Base-by-base conservation (phyloP, 2,888 invertebrate species). In the Melinopterus prodromus region DNA sequence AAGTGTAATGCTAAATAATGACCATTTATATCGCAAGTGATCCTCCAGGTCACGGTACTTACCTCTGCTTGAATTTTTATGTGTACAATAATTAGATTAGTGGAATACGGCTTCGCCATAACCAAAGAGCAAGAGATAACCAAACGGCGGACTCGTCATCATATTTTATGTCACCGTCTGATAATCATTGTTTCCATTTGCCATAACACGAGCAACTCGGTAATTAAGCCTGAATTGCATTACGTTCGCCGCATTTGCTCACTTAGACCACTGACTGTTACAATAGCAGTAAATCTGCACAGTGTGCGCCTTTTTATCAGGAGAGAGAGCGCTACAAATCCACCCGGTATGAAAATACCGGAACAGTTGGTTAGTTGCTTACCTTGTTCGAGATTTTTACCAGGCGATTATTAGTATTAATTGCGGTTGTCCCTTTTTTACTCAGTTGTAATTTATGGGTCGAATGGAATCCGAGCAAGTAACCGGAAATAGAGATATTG, bases 51-150 rank as follows among this genome's bases (percentile, higher is more conserved):
- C 53, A 53, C 53, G 53, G 53, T 53, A 53, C 53, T 53, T 53
- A 53, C 53, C 53, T 53, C 53, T 6, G 5, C 53, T 53, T 9
- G 9, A 53, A 53, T 53, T 53, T 53, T 53, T 53, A 53, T 53
- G 53, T 53, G 53, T 53, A 53, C 53, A 53, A 53, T 53, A 53
- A 53, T 53, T 53, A 53, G 53, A 53, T 53, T 53, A 53, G 53
- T 53, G 53, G 53, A 3, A 53, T 53, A 53, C 53, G 53, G 53
- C 5, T 53, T 53, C 53, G 53, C 53, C 5, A 53, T 53, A 53
- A 7, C 7, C 53, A 53, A 53, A 53, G 9, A 53, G 53, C 7
- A 53, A 53, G 12, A 53, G 53, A 53, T 53, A 53, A 53, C 53
- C 53, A 53, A 53, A 53, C 12, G 53, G 53, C 53, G 12, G 9